phyloP scores from a whole-genome alignment of 2,113 vertebrate species.

The Epinephelus moara region DNA sequence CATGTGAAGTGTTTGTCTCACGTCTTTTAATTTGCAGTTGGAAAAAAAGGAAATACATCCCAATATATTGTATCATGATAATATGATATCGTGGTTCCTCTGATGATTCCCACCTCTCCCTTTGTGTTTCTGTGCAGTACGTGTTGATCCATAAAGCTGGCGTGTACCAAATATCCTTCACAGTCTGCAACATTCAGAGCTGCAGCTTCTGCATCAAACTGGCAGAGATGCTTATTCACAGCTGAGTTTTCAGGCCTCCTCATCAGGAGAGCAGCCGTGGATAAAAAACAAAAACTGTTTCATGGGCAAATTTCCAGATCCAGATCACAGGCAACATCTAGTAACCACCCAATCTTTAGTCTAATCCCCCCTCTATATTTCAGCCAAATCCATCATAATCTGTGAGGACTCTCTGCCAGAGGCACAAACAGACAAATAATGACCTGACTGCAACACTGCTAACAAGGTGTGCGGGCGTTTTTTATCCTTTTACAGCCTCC shows the following conservation, averaged over 20 bases:
- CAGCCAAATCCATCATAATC: neutral
- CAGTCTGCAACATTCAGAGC: neutral
- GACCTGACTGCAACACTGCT: no score
- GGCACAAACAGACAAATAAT: neutral
- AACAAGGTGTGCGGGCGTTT: neutral
- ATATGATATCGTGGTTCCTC: no score
- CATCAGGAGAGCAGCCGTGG: neutral
- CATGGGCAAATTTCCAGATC: neutral
- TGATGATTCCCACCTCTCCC: no score
- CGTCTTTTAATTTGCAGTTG: no score
- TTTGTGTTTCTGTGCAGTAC: neutral
- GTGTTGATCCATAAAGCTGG: neutral
- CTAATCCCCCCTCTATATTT: neutral
- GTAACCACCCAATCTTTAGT: neutral
- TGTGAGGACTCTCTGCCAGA: neutral
- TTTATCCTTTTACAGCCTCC: neutral
- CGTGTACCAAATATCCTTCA: neutral
- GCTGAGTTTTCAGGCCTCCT: neutral
- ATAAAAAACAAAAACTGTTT: conserved; percentile 3
- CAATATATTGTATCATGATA: no score
- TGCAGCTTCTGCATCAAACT: neutral
- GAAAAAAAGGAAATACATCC: no score
- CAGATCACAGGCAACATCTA: neutral
- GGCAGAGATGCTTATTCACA: neutral
- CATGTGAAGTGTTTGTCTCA: no score